Base-by-base conservation (phyloP, 2,888 invertebrate species). In the Lasius fuliginosus region DNA sequence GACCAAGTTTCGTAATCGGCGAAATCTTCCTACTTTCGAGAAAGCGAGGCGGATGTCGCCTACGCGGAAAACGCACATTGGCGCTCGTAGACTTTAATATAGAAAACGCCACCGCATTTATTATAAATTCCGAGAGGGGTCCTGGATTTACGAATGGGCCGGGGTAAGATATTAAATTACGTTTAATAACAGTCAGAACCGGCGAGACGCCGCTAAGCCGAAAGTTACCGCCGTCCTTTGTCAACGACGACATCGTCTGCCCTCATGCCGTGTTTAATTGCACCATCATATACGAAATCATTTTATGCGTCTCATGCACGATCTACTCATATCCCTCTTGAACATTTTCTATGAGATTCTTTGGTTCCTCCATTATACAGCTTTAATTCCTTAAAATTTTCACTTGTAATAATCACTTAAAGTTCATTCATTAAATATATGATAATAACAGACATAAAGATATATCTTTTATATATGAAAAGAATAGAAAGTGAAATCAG, bases 91-190 rank as follows among this genome's bases (percentile, higher is more conserved):
- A 83, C 68, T 89, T 86, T 85, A 87, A 86, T 53, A 53, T 86
- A 49, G 89, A 86, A 87, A 84, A 76, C 83, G 84, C 56, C 60
- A 42, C 18, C 86, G 42, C 86, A 56, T 36, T 65, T 77, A 73
- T 85, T 85, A 85, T 82, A 87, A 86, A 92, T 92, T 92, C 90
- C 91, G 82, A 62, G 69, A 82, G 86, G 86, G 81, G 62, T 36
- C 73, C 36, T 18, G 69, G 36, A 56, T 40, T 69, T 69, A 65
- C 62, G 58, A 62, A 60, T 53, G 83, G 8, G 42, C 49, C 81
- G 71, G 56, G 71, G 79, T 69, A 74, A 84, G 89, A 88, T 91
- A 91, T 90, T 91, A 91, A 90, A 91, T 90, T 90, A 88, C 89
- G 86, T 91, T 89, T 91, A 90, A 90, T 91, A 89, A 88, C 87